Base-by-base conservation (phyloP, 2,888 invertebrate species). In the Acheta domesticus region DNA sequence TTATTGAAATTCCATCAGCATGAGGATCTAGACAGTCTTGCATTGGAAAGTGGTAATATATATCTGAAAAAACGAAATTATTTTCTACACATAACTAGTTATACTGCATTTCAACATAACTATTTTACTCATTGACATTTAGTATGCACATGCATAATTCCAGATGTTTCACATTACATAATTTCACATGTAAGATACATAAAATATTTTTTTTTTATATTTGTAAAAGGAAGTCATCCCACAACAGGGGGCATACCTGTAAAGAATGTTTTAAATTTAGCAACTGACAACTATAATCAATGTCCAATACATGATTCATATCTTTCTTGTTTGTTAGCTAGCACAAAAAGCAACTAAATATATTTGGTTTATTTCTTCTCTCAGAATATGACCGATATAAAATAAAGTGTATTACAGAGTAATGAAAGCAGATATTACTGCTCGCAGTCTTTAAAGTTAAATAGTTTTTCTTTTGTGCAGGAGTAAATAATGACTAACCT, bases 61-160 rank as follows among this genome's bases (percentile, higher is more conserved):
- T 62, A 62, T 62, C 14, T n/a, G n/a, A 62, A 62, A 8, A 62
- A 62, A 62, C 5, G n/a, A 62, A 62, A 19, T n/a, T 8, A 19
- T 62, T 62, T 62, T 19, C n/a, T 62, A 62, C 62, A 62, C 16
- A 62, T 62, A 62, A 62, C 62, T 62, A 62, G 62, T 62, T 62
- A 19, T 4, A 19, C 62, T 19, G 62, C 11, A 62, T 62, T 62
- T 62, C 62, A 62, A 62, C n/a, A 62, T 14, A 62, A 62, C 62
- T 62, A 62, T n/a, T 19, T 14, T 62, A 62, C n/a, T 62, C n/a
- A 36, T 62, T 62, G 14, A 62, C n/a, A 62, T 62, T 62, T 62
- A 62, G 8, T 62, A n/a, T 62, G n/a, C 14, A 62, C 62, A 62
- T 62, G 62, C 62, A 62, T 62, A n/a, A n/a, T 62, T 62, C n/a